Evolutionary conservation across 2,888 invertebrate genomes (phyloP), one percentile per base, ranked within the genome.

Genomic region (Terebella lapidaria): DNA sequence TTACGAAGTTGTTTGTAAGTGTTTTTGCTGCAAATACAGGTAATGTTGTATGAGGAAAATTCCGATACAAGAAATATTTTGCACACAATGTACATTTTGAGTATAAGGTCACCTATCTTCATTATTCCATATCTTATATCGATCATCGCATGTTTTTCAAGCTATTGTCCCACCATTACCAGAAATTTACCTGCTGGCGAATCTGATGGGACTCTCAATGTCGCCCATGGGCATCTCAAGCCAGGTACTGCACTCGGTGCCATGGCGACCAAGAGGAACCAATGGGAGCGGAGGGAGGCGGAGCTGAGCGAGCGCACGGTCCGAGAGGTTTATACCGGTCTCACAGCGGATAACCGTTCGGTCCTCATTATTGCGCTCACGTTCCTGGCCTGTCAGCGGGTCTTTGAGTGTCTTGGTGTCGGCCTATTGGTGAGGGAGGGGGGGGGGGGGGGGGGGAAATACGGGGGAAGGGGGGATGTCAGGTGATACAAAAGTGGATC

Each of bases 241-340:
- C 78, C 78, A 79, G 10, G 66, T 66, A 3, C 66, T 60, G 61
- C 75, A 74, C 61, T 72, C 72, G 0, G 74, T 74, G 26, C 76
- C 76, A 57, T 79, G 75, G 24, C 79, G 68, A 18, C 78, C 78
- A 1, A 74, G 70, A 1, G 79, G 78, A 1, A 76, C 73, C 15
- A 77, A 63, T 0, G 79, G 78, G 56, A 76, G 59, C 20, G 70
- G 71, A 46, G 78, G 78, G 57, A 76, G 66, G 51, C 72, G 70
- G 29, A 78, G 69, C 59, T 73, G 71, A 22, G 72, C 71, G 3
- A 77, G 68, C 57, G 77, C 77, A 22, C 61, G 65, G 61, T 74
- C 74, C 5, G 73, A 66, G 63, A 75, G 76, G 3, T 63, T 64
- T 20, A 71, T 66, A 2, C 78, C 79, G 15, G 78, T 77, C 59